phyloP scores from a whole-genome alignment of 2,888 invertebrate species.

The Polyommatus iphigenia region DNA sequence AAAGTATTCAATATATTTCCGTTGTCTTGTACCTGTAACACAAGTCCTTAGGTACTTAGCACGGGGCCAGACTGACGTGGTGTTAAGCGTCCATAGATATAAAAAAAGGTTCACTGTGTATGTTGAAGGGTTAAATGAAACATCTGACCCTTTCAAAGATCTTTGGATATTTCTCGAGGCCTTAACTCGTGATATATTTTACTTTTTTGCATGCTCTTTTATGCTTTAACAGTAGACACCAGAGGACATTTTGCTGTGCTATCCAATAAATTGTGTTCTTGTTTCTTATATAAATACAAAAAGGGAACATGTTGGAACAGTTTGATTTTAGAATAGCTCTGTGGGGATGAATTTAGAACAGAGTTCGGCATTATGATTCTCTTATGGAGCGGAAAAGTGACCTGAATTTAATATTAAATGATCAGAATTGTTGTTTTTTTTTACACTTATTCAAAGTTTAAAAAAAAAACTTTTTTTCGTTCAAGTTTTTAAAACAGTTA shows the following conservation, averaged over 20 bases:
- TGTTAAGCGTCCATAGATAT: too few species aligned
- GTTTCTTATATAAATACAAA: slow-evolving; percentile 25
- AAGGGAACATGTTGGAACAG: slow-evolving; percentile 22
- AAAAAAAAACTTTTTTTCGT: neutral
- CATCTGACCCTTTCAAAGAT: neutral
- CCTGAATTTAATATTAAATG: neutral
- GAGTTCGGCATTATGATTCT: neutral
- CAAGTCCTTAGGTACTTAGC: too few species aligned
- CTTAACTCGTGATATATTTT: slow-evolving; percentile 15
- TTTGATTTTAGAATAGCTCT: slow-evolving; percentile 7
- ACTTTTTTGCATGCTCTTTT: slow-evolving; percentile 20
- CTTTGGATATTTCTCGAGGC: slow-evolving; percentile 3
- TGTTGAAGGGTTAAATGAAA: neutral
- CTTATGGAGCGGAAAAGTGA: neutral
- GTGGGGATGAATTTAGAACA: neutral
- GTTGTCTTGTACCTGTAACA: too few species aligned
- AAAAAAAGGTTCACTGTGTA: too few species aligned
- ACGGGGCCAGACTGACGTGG: too few species aligned
- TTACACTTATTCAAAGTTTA: neutral
- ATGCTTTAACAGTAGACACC: slow-evolving; percentile 19
- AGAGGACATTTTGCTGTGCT: slow-evolving; percentile 18
- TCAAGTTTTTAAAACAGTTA: neutral
- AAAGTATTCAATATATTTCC: too few species aligned
- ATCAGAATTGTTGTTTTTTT: neutral
- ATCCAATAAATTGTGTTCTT: slow-evolving; percentile 20